Percentiles rank a stretch among this genome's conserved stretches.
Evolutionary conservation across 1,140 invertebrate genomes (phyloP).

Genomic region (Hypothenemus hampei): DNA sequence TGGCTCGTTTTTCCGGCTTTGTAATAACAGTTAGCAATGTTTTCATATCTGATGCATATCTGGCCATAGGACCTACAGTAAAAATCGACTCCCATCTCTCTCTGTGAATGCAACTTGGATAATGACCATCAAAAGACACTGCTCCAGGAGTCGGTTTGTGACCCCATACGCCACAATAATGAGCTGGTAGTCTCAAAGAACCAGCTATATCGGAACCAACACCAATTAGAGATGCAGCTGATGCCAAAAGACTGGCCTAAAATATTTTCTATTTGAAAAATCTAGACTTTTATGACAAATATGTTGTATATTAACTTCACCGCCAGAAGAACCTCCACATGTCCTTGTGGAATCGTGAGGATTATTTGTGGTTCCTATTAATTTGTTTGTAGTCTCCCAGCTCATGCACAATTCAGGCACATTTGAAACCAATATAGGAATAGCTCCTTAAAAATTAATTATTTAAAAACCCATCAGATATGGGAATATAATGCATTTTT

Average conservation of each 20-base stretch:
- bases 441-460: constrained; percentile 61
- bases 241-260: constrained; percentile 60
- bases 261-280: constrained; percentile 13
- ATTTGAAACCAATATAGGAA: constrained; percentile 83
- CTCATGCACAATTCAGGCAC: constrained; percentile 87
- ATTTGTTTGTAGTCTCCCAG: constrained; percentile 84
- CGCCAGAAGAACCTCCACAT: constrained; percentile 73
- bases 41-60: constrained; percentile 68
- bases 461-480: background rate
- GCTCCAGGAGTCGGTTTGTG: constrained; percentile 70
- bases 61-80: constrained; percentile 72
- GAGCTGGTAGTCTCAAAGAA: constrained; percentile 75
- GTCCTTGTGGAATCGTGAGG: constrained; percentile 77
- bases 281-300: constrained; percentile 1
- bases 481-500: background rate
- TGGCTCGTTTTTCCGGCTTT: constrained; percentile 25
- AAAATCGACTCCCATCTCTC: constrained; percentile 47
- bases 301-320: constrained; percentile 51
- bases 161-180: constrained; percentile 82
- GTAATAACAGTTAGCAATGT: constrained; percentile 59
- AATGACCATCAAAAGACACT: constrained; percentile 51
- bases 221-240: constrained; percentile 72
- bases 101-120: constrained; percentile 28
- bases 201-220: constrained; percentile 82
- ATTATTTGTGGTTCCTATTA: constrained; percentile 83